These are phyloP conservation scores for Oreortyx pictus DNA, from an alignment of 2,797 vertebrate genomes.

Conservation along the genomic window DNA sequence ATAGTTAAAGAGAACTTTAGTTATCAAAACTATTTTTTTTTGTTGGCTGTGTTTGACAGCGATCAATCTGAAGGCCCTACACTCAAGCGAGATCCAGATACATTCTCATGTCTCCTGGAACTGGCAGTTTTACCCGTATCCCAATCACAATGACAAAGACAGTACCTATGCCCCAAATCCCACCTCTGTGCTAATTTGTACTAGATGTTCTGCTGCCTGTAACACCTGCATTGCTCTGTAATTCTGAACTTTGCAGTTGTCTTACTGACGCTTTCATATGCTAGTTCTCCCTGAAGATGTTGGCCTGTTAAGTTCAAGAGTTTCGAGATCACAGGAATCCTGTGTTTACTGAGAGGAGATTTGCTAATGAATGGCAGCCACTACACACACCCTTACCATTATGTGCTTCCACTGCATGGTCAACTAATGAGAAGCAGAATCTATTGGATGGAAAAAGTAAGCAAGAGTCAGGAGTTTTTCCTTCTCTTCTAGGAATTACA, in stretches of 20 bases:
- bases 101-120: not conserved
- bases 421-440: not conserved
- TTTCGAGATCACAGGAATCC: not conserved
- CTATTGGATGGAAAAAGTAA: not conserved
- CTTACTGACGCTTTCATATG: not conserved
- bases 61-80: not conserved
- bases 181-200: not conserved
- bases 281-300: not conserved
- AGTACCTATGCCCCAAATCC: not conserved
- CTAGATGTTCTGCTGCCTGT: rapidly evolving
- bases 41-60: not conserved
- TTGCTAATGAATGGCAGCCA: not conserved
- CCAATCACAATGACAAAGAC: not conserved
- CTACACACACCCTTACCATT: not conserved
- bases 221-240: not conserved
- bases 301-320: not conserved
- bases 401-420: not conserved
- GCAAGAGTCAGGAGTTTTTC: not conserved
- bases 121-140: not conserved
- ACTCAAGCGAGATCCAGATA: not conserved
- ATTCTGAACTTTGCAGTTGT: not conserved
- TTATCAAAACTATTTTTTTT: not conserved
- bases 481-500: not conserved
- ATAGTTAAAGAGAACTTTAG: not conserved
- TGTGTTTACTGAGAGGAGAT: not conserved